Evolutionary conservation across 2,113 vertebrate species (phyloP).

Genomic region (Noctilio leporinus): DNA sequence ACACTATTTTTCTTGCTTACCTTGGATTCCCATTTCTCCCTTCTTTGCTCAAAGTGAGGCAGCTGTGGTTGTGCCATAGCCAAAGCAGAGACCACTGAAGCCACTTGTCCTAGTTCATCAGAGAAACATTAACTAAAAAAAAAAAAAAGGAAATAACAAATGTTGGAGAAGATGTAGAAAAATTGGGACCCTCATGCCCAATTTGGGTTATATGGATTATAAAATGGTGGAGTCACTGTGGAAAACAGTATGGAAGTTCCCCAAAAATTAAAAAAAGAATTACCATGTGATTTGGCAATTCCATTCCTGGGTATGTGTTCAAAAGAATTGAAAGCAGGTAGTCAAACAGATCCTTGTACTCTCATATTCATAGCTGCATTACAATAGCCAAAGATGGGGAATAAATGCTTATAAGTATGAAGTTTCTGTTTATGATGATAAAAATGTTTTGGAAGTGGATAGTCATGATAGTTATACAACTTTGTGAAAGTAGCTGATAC

Average conservation of each 20-base stretch:
- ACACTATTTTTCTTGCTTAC: background rate
- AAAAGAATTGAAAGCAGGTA: background rate
- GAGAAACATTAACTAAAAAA: background rate
- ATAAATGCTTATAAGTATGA: background rate
- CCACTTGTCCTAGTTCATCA: background rate
- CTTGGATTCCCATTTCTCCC: background rate
- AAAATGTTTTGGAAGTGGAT: background rate
- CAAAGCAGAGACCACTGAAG: background rate
- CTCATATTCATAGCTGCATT: background rate
- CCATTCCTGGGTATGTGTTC: background rate
- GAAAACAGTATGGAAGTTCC: background rate
- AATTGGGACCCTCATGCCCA: background rate
- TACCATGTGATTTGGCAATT: background rate
- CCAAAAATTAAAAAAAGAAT: background rate
- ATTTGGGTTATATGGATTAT: no score
- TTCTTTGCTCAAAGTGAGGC: background rate
- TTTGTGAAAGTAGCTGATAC: background rate
- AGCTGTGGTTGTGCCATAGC: background rate
- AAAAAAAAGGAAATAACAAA: background rate
- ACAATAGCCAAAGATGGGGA: background rate
- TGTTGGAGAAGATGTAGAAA: background rate
- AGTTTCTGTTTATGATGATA: background rate
- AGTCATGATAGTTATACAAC: background rate
- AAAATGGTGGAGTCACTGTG: background rate
- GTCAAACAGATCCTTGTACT: background rate